A percentile compares a stretch with the other conserved stretches of the same genome.
These are phyloP conservation scores for Spicauda simplicius DNA, from an alignment of 2,888 invertebrate genomes.

Conservation along the genomic window DNA sequence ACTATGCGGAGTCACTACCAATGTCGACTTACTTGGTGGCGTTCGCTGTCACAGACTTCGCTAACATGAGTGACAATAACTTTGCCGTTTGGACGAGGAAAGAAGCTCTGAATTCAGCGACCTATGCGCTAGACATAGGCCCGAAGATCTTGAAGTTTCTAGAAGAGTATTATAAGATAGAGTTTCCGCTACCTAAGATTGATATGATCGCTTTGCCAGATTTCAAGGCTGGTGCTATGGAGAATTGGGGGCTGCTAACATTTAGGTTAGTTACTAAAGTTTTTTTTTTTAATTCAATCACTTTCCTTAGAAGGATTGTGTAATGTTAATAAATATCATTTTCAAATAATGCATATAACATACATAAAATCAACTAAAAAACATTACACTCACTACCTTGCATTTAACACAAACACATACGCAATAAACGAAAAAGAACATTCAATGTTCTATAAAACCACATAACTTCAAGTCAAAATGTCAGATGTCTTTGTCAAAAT, in stretches of 20 bases:
- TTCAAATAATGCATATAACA: no score
- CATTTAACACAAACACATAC: no score
- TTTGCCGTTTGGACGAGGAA: conserved; percentile 89
- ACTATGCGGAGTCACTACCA: conserved; percentile 90
- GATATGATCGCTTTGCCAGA: conserved; percentile 98
- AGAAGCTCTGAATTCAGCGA: conserved; percentile 89
- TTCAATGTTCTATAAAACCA: no score
- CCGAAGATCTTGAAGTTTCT: conserved; percentile 89
- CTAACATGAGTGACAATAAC: conserved; percentile 80
- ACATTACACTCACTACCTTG: no score
- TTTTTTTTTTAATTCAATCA: background rate
- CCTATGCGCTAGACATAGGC: conserved; percentile 91
- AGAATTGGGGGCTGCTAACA: conserved; percentile 93
- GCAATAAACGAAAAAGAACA: no score
- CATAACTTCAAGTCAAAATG: no score
- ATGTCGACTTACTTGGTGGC: conserved; percentile 97
- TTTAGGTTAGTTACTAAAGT: conserved; percentile 85
- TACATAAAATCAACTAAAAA: no score
- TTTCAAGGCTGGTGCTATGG: conserved; percentile 96
- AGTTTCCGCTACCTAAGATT: conserved; percentile 92
- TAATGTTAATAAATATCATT: no score
- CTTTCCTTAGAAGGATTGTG: no score
- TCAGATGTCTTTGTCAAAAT: no score
- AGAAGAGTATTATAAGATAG: conserved; percentile 90
- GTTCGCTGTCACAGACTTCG: conserved; percentile 92